Base-by-base conservation (phyloP, 2,113 vertebrate genomes). In the Pteruthius melanotis region DNA sequence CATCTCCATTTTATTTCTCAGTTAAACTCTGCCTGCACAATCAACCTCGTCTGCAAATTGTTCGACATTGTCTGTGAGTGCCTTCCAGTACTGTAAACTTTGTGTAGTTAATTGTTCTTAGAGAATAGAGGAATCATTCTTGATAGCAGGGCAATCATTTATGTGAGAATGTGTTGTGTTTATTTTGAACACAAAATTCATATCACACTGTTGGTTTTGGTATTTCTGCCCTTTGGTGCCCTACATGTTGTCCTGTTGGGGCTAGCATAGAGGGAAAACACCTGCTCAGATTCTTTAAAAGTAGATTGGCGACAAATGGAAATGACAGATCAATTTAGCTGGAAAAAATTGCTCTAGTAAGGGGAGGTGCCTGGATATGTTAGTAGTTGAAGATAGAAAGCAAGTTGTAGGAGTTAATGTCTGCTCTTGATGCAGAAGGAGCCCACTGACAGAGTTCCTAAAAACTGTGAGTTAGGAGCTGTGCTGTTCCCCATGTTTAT, bases 1-100 rank as follows among this genome's bases (percentile, higher is more conserved):
- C 53, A 68, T 85, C 49, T 83, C 74, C 81, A 61, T 72, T 95
- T 94, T 90, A 89, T 84, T 92, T 96, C 82, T 95, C 95, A 92
- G 83, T 87, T 89, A 94, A 94, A 84, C 37, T 26, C 64, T 94
- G 77, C 77, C 81, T 93, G 53, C 0, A 1, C 89, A 93, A 96
- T 96, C 84, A 91, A 68, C 91, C 37, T 75, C 7, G 0, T 82
- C 93, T 94, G 77, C 59, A 93, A 94, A 76, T 76, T 79, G 84
- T 76, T 92, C 81, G 76, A 49, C 57, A 21, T 78, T 91, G 83
- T 91, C 69, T 87, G 47, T 88, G 77, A 92, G 64, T 94, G 78
- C 42, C 75, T 95, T 93, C n/a, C 53, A 81, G 53, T 87, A 87
- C 40, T 78, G 81, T 87, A 54, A 94, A 91, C 40, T 63, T 86